phyloP scores from a whole-genome alignment of 2,113 vertebrate genomes.

The Tenebrosternarchus preto region DNA sequence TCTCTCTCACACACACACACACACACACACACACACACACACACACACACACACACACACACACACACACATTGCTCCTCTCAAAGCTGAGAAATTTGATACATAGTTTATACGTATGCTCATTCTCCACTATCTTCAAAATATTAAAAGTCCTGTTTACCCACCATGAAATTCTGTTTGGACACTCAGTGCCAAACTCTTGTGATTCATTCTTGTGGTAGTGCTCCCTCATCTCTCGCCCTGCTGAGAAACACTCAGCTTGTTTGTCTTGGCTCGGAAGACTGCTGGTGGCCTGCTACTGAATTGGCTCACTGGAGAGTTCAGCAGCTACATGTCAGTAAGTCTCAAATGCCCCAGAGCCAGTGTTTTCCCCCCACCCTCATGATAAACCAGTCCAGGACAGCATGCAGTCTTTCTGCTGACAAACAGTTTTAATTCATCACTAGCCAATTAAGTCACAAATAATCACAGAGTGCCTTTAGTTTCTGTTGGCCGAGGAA shows the following conservation, averaged over 20 bases:
- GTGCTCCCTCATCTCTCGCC: not conserved
- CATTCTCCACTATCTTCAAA: too few relatives aligned
- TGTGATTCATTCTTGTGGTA: not conserved
- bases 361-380: not conserved
- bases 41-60: too few relatives aligned
- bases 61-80: too few relatives aligned
- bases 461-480: slow-evolving; percentile 39
- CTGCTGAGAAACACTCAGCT: not conserved
- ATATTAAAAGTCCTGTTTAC: too few relatives aligned
- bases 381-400: slow-evolving; percentile 14
- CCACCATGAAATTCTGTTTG: not conserved
- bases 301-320: slow-evolving; percentile 24
- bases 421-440: slow-evolving; percentile 54
- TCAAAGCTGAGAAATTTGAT: too few relatives aligned
- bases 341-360: slow-evolving; percentile 30
- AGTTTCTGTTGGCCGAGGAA: too few relatives aligned
- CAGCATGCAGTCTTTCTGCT: slow-evolving; percentile 37
- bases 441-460: slow-evolving; percentile 52
- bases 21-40: too few relatives aligned
- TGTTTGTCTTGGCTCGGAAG: slow-evolving; percentile 3
- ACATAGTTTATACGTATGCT: too few relatives aligned
- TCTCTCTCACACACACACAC: too few relatives aligned
- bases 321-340: slow-evolving; percentile 13
- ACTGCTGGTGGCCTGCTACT: slow-evolving; percentile 14
- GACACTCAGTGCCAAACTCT: not conserved